Evolutionary conservation across 2,797 vertebrate genomes (phyloP).

Genomic region (Aldrovandia affinis): DNA sequence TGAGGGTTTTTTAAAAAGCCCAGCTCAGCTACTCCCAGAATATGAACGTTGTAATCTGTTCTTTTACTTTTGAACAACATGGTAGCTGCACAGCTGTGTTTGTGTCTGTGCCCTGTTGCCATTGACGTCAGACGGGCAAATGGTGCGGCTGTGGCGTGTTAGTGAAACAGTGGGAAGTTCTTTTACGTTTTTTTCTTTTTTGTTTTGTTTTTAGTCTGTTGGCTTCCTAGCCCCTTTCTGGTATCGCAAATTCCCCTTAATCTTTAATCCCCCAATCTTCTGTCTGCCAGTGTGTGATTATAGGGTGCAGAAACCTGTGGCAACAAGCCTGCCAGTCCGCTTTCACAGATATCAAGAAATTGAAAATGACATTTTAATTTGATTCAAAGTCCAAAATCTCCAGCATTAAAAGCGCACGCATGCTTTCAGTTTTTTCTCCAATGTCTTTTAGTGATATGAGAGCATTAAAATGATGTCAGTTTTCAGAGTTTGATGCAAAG

Average conservation of each 20-base stretch:
- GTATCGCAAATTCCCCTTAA: background rate
- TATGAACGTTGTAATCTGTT: background rate
- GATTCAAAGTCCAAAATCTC: background rate
- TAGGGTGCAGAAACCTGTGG: background rate
- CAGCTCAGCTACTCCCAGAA: background rate
- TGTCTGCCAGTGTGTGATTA: background rate
- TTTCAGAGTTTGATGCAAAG: background rate
- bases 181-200: background rate
- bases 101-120: background rate
- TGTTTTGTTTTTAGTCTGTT: background rate
- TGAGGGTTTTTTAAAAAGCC: background rate
- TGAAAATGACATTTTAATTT: slow-evolving; percentile 5
- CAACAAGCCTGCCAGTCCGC: background rate
- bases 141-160: background rate
- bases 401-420: background rate
- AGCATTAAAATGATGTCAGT: background rate
- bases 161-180: background rate
- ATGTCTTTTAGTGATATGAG: background rate
- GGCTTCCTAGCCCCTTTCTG: background rate
- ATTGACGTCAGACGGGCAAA: background rate
- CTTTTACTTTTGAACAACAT: background rate
- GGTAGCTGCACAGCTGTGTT: background rate
- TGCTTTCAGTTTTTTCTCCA: background rate
- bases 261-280: slow-evolving; percentile 25
- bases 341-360: background rate